Conservation (phyloP, 2,797 vertebrate genomes). For the Jordanella pulchra region DNA sequence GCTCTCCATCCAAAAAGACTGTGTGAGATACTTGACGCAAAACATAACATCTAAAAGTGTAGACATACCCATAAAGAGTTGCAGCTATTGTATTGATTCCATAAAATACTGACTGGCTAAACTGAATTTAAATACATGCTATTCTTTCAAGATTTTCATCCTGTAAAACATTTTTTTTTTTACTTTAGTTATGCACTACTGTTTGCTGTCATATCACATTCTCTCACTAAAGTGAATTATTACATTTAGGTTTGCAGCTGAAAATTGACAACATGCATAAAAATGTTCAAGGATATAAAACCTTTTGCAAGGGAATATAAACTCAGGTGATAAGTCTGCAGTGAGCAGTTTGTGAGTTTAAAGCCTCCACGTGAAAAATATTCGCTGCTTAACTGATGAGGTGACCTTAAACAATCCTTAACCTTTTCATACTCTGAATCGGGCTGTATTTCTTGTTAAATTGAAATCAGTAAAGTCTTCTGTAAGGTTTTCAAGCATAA, state of each 20-base stretch:
- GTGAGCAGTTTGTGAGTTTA: constrained; percentile 4
- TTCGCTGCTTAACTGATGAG: constrained; percentile 26
- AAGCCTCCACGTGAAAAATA: constrained; percentile 11
- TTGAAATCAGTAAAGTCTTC: not conserved
- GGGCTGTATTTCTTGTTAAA: constrained; percentile 8
- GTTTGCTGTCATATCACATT: not conserved
- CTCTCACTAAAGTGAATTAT: not conserved
- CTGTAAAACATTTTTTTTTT: not conserved
- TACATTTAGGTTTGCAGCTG: not conserved
- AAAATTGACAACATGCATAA: not conserved
- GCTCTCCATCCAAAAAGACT: not conserved
- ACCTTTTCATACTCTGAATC: constrained; percentile 7
- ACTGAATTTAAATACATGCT: not conserved
- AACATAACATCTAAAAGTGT: too few relatives aligned
- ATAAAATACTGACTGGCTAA: not conserved
- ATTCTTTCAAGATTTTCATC: not conserved
- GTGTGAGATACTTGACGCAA: not conserved
- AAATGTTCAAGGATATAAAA: not conserved
- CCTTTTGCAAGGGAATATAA: constrained; percentile 8
- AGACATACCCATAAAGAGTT: not conserved
- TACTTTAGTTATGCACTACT: not conserved
- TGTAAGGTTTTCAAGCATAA: constrained; percentile 1
- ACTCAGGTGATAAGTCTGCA: constrained; percentile 23
- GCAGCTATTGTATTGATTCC: not conserved
- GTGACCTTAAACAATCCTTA: constrained; percentile 39